These are phyloP conservation scores for Muscicapa adusta DNA, from an alignment of 2,113 vertebrate genomes.

Conservation along the genomic window DNA sequence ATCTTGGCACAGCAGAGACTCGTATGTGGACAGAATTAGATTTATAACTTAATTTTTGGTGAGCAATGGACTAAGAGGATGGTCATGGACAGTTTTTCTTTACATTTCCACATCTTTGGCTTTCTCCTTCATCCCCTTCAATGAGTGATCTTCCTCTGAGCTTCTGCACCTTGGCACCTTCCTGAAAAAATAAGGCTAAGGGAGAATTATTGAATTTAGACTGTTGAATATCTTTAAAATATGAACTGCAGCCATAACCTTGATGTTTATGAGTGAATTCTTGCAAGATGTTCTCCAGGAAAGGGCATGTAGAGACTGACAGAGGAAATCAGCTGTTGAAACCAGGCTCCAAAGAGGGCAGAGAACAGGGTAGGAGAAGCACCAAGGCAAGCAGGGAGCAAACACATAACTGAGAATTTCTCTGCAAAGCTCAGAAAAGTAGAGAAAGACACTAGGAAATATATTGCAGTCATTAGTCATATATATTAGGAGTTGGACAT, in stretches of 20 bases:
- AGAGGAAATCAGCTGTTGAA: not conserved
- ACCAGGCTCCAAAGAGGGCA: fast-evolving
- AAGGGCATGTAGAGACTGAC: fast-evolving
- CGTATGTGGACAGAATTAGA: not conserved
- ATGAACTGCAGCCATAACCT: not conserved
- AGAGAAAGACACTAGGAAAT: not conserved
- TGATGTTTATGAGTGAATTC: not conserved
- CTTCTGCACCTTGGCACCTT: not conserved
- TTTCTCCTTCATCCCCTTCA: not conserved
- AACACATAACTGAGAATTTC: not conserved
- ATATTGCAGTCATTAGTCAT: conserved; percentile 30
- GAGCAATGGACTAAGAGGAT: fast-evolving
- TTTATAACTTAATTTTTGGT: not conserved
- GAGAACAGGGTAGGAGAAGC: not conserved
- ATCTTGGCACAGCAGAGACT: not conserved
- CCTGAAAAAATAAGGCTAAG: not conserved
- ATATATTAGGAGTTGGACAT: not conserved
- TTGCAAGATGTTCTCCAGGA: not conserved
- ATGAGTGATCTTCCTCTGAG: fast-evolving
- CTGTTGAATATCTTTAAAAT: not conserved
- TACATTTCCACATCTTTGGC: not conserved
- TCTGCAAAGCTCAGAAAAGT: not conserved
- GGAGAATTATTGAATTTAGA: not conserved
- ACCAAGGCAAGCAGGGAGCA: not conserved
- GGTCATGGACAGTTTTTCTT: not conserved